phyloP scores from a whole-genome alignment of 2,797 vertebrate genomes.

The Syngnathus rostellatus region DNA sequence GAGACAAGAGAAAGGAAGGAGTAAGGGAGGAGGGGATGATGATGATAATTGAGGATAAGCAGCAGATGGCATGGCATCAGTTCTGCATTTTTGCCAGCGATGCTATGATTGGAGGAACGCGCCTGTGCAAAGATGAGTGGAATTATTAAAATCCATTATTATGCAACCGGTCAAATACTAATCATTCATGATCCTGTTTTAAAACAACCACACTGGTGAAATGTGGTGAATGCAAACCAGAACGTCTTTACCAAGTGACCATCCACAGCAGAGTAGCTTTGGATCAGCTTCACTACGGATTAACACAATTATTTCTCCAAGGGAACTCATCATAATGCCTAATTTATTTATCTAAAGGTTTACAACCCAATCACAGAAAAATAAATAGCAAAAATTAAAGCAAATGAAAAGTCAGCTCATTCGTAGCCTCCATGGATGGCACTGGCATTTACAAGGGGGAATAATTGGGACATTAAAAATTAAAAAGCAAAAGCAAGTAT shows the following conservation, averaged over 20 bases:
- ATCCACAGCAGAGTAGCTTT: neutral
- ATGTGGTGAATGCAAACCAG: neutral
- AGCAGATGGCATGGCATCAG: conserved; percentile 52
- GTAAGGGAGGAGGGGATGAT: conserved; percentile 19
- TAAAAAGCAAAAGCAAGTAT: too few species aligned
- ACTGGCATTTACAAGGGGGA: too few species aligned
- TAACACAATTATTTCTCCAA: neutral
- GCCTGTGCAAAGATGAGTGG: conserved; percentile 5
- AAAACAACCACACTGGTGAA: neutral
- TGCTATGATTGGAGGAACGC: conserved; percentile 20
- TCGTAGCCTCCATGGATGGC: too few species aligned
- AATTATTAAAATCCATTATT: conserved; percentile 6
- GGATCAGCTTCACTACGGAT: neutral
- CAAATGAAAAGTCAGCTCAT: neutral
- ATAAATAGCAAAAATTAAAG: neutral
- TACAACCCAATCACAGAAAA: neutral
- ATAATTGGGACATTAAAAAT: too few species aligned
- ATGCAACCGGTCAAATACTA: neutral
- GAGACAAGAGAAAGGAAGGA: conserved; percentile 26
- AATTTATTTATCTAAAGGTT: neutral
- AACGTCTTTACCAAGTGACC: neutral
- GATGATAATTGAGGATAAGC: conserved; percentile 36
- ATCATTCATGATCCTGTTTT: neutral
- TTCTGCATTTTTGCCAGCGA: conserved; percentile 32
- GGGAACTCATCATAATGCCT: neutral